Percentiles rank a stretch among this genome's conserved stretches.
phyloP scores from a whole-genome alignment of 1,140 invertebrate species.

The Penaeus chinensis region DNA sequence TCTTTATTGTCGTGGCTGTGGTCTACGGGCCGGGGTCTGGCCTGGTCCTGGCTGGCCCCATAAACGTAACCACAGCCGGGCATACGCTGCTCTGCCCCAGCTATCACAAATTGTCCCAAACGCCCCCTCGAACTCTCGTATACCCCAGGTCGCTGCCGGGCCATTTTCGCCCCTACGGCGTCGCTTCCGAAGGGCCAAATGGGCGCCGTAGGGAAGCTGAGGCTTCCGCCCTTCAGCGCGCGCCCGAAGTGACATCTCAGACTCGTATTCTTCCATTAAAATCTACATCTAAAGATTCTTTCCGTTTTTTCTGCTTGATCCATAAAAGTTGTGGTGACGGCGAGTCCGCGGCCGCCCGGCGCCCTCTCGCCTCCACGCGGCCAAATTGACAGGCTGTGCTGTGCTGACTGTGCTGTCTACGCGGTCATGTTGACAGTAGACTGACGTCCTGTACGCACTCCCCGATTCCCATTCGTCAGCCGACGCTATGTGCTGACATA shows the following conservation, averaged over 20 bases:
- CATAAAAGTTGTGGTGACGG: conserved; percentile 51
- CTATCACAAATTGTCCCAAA: conserved; percentile 56
- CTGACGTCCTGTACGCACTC: too few relatives aligned
- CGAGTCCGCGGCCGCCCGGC: neutral
- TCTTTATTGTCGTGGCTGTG: too few relatives aligned
- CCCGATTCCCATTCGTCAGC: too few relatives aligned
- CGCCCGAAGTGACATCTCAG: conserved; percentile 47
- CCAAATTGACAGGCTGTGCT: too few relatives aligned
- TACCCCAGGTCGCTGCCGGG: neutral
- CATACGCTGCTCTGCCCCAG: conserved; percentile 36
- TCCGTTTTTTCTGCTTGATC: conserved; percentile 44
- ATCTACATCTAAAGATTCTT: conserved; percentile 54
- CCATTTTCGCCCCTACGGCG: conserved; percentile 23
- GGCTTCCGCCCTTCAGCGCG: conserved; percentile 18
- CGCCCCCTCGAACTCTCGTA: neutral
- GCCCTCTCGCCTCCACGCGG: neutral
- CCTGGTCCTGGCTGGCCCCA: neutral
- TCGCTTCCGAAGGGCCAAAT: neutral
- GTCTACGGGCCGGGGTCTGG: conserved; percentile 10
- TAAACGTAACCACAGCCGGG: conserved; percentile 54
- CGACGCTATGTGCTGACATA: too few relatives aligned
- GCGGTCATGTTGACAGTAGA: too few relatives aligned
- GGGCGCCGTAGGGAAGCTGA: neutral
- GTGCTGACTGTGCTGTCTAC: too few relatives aligned
- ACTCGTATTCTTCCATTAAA: conserved; percentile 55